These are phyloP conservation scores for Pantherophis vulpinus DNA, from an alignment of 2,797 vertebrate genomes.

Conservation along the genomic window DNA sequence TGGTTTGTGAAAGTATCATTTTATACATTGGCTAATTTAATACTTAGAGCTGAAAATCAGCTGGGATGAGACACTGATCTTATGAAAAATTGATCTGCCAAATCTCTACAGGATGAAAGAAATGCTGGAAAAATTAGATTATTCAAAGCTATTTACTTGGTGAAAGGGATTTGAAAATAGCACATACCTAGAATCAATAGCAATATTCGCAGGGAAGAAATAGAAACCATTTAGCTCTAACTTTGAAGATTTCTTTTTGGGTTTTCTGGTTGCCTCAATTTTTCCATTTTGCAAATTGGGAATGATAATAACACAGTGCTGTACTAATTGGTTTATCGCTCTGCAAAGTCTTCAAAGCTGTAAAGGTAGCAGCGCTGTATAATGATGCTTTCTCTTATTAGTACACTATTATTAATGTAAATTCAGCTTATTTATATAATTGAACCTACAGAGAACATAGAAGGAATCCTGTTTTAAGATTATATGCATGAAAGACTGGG, in stretches of 20 bases:
- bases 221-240: conserved; percentile 36
- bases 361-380: conserved; percentile 22
- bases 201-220: conserved; percentile 47
- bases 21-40: conserved; percentile 50
- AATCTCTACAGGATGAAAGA: conserved; percentile 54
- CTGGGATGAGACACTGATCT: conserved; percentile 47
- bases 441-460: conserved; percentile 7
- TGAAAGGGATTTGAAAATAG: conserved; percentile 56
- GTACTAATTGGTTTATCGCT: conserved; percentile 3
- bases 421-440: conserved; percentile 25
- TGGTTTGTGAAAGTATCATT: conserved; percentile 43
- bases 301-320: conserved; percentile 18
- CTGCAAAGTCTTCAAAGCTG: conserved; percentile 24
- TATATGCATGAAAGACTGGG: background rate
- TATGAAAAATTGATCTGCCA: conserved; percentile 57
- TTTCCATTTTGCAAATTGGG: conserved; percentile 19
- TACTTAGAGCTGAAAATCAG: conserved; percentile 52
- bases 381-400: conserved; percentile 32
- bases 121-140: conserved; percentile 51
- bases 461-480: background rate
- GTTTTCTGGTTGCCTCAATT: conserved; percentile 2
- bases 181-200: conserved; percentile 60
- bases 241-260: conserved; percentile 20
- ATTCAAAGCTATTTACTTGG: conserved; percentile 54
- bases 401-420: conserved; percentile 22